These are phyloP conservation scores for Scolanthus callimorphus DNA, from an alignment of 92 coral and sea anemone species.

Conservation along the genomic window DNA sequence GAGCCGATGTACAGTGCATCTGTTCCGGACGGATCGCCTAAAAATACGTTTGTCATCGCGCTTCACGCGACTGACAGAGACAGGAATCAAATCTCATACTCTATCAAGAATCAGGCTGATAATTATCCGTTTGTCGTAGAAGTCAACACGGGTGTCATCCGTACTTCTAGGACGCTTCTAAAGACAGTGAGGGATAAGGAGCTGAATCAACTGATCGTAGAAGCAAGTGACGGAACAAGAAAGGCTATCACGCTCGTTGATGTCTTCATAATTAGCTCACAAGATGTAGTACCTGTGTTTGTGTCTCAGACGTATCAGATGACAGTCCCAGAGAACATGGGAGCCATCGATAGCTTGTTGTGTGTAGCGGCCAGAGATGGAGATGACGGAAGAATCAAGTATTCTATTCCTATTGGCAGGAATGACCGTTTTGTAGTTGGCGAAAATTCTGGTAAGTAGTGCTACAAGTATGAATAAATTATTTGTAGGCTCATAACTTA, in stretches of 20 bases:
- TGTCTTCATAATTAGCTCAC: conserved; percentile 27
- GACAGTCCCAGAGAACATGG: conserved; percentile 56
- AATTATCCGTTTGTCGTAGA: conserved; percentile 46
- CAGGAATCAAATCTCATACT: conserved; percentile 21
- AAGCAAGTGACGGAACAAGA: conserved; percentile 27
- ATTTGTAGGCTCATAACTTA: too few relatives aligned
- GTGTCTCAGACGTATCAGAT: conserved; percentile 27
- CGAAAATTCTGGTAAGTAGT: conserved; percentile 38
- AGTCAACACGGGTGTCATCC: conserved; percentile 49
- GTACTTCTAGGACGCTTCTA: conserved; percentile 45
- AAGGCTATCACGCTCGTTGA: conserved; percentile 48
- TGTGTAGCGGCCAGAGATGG: conserved; percentile 78
- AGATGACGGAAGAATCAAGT: conserved; percentile 38
- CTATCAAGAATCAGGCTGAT: conserved; percentile 4
- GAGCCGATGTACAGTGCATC: conserved; percentile 42
- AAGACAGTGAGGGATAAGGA: conserved; percentile 26
- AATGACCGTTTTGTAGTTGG: conserved; percentile 42
- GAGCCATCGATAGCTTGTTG: conserved; percentile 48
- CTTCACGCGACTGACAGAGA: conserved; percentile 70
- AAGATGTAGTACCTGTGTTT: conserved; percentile 43
- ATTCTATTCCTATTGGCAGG: conserved; percentile 43
- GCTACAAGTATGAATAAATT: too few relatives aligned
- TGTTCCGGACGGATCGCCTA: conserved; percentile 69
- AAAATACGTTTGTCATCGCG: conserved; percentile 61
- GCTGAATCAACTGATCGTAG: conserved; percentile 34